phyloP scores from a whole-genome alignment of 2,113 vertebrate genomes.

The Pterocles gutturalis region DNA sequence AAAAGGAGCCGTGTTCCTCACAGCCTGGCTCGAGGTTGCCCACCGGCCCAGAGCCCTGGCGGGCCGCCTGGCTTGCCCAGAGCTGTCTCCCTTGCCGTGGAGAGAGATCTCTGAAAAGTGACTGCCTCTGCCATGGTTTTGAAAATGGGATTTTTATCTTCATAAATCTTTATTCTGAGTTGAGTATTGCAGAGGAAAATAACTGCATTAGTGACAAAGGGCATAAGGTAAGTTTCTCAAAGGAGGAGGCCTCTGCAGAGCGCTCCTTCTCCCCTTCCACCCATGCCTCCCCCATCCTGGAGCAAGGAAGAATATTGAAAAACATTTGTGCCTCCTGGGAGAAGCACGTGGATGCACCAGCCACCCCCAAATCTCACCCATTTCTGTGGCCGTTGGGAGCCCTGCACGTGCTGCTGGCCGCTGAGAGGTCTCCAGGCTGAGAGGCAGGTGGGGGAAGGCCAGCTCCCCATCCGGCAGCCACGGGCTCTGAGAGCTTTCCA shows the following conservation, averaged over 20 bases:
- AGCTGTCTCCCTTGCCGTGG: neutral
- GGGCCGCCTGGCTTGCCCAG: neutral
- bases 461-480: neutral
- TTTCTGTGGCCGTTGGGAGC: neutral
- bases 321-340: neutral
- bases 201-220: neutral
- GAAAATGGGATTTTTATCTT: neutral
- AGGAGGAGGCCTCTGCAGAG: neutral
- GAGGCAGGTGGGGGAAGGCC: neutral
- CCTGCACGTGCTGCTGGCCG: neutral
- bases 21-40: neutral
- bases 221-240: neutral
- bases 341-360: neutral
- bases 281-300: neutral
- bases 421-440: neutral
- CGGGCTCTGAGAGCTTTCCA: neutral
- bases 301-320: neutral
- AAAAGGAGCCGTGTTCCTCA: neutral
- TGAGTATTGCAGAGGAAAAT: neutral
- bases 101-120: neutral
- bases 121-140: neutral
- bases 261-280: neutral
- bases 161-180: rapidly evolving
- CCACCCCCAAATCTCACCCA: neutral
- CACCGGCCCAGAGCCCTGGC: neutral